Evolutionary conservation across 2,113 vertebrate species (phyloP), one percentile per base, ranked within the genome.

Genomic region (Zosterops lateralis): DNA sequence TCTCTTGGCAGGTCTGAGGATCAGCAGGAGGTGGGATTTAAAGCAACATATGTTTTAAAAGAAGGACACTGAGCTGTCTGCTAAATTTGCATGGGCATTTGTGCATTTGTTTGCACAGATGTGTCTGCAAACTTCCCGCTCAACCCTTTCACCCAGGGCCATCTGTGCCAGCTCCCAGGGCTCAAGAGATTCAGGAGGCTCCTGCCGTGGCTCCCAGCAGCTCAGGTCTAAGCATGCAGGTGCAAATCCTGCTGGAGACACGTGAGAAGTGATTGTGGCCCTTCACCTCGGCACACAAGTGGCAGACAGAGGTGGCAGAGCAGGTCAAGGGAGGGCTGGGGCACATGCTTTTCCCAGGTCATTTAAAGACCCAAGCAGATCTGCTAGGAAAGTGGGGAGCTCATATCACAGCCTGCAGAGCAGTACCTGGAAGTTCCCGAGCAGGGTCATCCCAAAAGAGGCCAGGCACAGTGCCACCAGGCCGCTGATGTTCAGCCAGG

Each of bases 361-460:
- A 1, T 11, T 89, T 77, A 48, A 26, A 50, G 62, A 25, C 17
- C 44, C 36, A 10, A 72, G 36, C 15, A 68, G 40, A 45, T 45
- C 32, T 3, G 2, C 56, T 24, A 16, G 38, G 18, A 78, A 71
- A 72, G 81, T 44, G 7, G 45, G 17, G 65, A 48, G 26, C 66
- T 73, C 58, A 1, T 10, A 24, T 4, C 38, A 32, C 1, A 93
- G 81, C 60, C 84, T 32, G 56, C 87, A 58, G 53, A 10, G 28
- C 87, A 91, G 84, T 98, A 99, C 99, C 99, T 99, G 99, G 87
- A 99, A 98, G 96, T 99, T 99, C 95, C 99, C 99, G 2, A 99
- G 96, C 3, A 99, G 94, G 6, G 99, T 99, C 99, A 99, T 99
- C 66, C 99, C 99, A 71, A 99, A 98, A 93, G 98, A 99, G 79